Evolutionary conservation across 1,140 invertebrate species (phyloP).

Genomic region (Heliconius hewitsoni): DNA sequence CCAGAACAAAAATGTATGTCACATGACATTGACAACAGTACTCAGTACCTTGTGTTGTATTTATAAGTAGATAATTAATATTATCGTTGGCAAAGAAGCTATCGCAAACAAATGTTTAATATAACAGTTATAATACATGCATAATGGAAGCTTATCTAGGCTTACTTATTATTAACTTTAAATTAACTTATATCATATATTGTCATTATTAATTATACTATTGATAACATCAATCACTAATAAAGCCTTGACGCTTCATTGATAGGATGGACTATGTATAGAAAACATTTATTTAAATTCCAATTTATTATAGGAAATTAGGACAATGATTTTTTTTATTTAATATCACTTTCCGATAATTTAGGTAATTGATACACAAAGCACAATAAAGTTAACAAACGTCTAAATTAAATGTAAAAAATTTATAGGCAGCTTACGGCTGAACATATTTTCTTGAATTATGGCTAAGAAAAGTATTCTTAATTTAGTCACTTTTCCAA

Average conservation of each 20-base stretch:
- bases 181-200: neutral
- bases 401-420: too few relatives aligned
- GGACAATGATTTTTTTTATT: too few relatives aligned
- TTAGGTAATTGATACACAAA: too few relatives aligned
- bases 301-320: neutral
- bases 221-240: neutral
- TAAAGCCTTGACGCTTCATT: neutral
- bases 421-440: too few relatives aligned
- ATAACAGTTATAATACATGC: neutral
- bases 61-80: neutral
- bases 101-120: neutral
- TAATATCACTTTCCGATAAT: too few relatives aligned
- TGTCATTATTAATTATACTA: neutral
- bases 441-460: too few relatives aligned
- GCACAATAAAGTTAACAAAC: too few relatives aligned
- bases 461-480: too few relatives aligned
- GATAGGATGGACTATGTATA: neutral
- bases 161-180: neutral
- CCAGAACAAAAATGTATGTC: neutral
- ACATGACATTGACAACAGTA: neutral
- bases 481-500: too few relatives aligned
- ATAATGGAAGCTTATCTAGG: neutral
- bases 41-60: neutral
- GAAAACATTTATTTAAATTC: neutral
- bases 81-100: neutral